phyloP scores from a whole-genome alignment of 1,140 invertebrate species.

The Alviniconcha marisindica region DNA sequence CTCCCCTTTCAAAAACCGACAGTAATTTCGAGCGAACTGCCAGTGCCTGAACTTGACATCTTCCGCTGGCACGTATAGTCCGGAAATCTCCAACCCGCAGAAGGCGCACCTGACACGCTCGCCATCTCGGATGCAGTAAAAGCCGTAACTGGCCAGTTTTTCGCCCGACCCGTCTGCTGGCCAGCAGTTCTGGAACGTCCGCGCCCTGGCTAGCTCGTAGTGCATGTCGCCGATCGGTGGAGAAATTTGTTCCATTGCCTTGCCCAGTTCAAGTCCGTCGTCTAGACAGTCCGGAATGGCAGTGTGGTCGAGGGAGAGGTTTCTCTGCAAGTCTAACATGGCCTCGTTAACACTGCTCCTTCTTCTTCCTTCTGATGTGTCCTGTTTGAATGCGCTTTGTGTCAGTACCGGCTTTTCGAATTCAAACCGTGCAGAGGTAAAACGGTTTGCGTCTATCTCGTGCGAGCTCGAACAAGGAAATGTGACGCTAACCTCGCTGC shows the following conservation, averaged over 20 bases:
- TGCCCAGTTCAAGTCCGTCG: neutral
- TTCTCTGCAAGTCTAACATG: neutral
- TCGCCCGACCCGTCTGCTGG: neutral
- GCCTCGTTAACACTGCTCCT: neutral
- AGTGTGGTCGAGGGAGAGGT: neutral
- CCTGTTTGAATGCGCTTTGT: neutral
- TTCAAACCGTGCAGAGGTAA: too few species aligned
- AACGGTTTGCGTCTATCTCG: too few species aligned
- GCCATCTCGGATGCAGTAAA: neutral
- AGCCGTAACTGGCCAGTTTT: neutral
- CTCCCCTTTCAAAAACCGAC: slow-evolving; percentile 81
- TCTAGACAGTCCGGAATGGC: neutral
- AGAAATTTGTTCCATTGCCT: neutral
- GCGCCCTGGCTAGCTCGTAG: slow-evolving; percentile 3
- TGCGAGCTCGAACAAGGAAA: too few species aligned
- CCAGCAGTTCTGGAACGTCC: slow-evolving; percentile 3
- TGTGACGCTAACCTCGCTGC: too few species aligned
- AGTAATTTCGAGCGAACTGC: slow-evolving; percentile 85
- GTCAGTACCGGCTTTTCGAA: neutral
- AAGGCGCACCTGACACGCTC: slow-evolving; percentile 87
- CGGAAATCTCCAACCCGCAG: slow-evolving; percentile 89
- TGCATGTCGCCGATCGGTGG: neutral
- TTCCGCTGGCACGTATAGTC: slow-evolving; percentile 90
- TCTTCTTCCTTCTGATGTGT: neutral
- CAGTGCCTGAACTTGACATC: slow-evolving; percentile 92